Base-by-base conservation (phyloP, 2,797 vertebrate species). In the Poeciliopsis turneri region DNA sequence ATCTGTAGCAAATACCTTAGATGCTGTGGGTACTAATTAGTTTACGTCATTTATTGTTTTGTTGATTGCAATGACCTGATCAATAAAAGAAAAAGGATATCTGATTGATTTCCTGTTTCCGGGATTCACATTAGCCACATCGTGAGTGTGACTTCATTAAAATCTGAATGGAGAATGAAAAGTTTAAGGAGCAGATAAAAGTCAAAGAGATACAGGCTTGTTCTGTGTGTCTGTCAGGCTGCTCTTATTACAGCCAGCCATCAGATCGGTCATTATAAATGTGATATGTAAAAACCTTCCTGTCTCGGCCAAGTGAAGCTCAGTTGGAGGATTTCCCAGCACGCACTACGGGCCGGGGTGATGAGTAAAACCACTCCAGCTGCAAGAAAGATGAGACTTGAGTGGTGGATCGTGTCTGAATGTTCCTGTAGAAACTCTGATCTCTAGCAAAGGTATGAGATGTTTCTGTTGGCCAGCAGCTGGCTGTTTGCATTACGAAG, bases 241-340 rank as follows among this genome's bases (percentile, higher is more conserved):
- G 16, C 78, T 84, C 84, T 82, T 55, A 76, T 85, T 84, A 76
- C 79, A 75, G 84, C 61, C 81, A 66, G 72, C 80, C 77, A 72
- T 86, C 82, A 70, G 75, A 81, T 90, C 79, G 81, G 76, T 90
- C 89, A 86, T 86, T 80, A 84, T 73, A 83, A 78, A 88, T 82
- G 86, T 84, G 86, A 88, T 88, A 89, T 18, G 82, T 75, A 90
- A 88, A 85, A 43, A 78, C 86, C 75, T 74, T 86, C 86, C 79
- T 89, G 83, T 78, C 86, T 80, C 74, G 59, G 79, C 76, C 80
- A 82, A 79, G 82, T 85, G 76, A 89, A 43, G 10, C 76, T 82
- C 79, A 71, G 80, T 74, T 55, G 74, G 76, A 33, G 83, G 82
- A 87, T 90, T 87, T 90, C 89, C 90, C 71, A 33, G 72, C 57